Evolutionary conservation across 2,888 invertebrate species (phyloP).

Genomic region (Drosophila barbarae): DNA sequence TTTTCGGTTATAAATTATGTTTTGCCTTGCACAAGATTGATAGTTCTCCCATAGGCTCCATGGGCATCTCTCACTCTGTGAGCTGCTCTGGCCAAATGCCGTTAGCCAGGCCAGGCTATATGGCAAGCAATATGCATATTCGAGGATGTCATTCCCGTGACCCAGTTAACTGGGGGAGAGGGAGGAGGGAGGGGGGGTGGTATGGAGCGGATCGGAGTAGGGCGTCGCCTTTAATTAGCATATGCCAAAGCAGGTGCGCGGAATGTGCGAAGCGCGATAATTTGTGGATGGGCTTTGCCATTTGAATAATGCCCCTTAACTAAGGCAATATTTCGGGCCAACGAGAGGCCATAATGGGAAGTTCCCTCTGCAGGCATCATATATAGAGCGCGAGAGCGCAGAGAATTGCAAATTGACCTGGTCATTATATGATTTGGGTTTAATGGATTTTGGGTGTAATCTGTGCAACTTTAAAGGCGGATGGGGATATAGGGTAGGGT

Average conservation of each 20-base stretch:
- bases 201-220: not conserved
- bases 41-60: constrained; percentile 51
- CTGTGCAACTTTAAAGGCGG: not conserved
- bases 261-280: constrained; percentile 35
- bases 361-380: not conserved
- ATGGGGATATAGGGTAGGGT: too few species aligned
- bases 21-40: constrained; percentile 67
- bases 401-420: constrained; percentile 38
- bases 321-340: constrained; percentile 17
- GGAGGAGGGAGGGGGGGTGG: not conserved
- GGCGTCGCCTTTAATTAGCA: constrained; percentile 65
- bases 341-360: not conserved
- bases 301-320: constrained; percentile 35
- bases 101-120: constrained; percentile 32
- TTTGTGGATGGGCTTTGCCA: constrained; percentile 41
- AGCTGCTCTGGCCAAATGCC: constrained; percentile 40
- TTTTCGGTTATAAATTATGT: constrained; percentile 69
- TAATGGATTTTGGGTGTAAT: constrained; percentile 1
- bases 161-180: constrained; percentile 52
- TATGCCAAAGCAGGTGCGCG: constrained; percentile 29
- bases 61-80: constrained; percentile 18
- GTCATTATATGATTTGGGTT: constrained; percentile 24
- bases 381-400: not conserved
- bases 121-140: constrained; percentile 33
- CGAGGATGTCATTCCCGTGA: constrained; percentile 44